phyloP scores from a whole-genome alignment of 35 echinoderm and acorn worm genomes.

The Eucidaris tribuloides region DNA sequence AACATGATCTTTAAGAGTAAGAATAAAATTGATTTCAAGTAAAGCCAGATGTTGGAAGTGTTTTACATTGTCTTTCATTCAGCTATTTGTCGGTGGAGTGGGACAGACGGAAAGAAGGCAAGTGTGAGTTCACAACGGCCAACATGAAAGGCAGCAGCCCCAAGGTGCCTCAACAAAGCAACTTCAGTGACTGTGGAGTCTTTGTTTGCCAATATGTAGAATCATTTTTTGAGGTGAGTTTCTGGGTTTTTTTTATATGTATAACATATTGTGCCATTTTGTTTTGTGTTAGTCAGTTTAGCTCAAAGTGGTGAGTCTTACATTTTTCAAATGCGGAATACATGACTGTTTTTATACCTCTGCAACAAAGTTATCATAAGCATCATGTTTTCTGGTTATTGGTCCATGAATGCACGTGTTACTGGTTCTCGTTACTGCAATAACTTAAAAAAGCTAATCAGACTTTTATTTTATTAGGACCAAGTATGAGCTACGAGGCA shows the following conservation, averaged over 20 bases:
- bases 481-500: too few relatives aligned
- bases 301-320: background rate
- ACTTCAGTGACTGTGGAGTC: slow-evolving; percentile 93
- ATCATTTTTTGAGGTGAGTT: slow-evolving; percentile 83
- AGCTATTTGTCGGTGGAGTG: slow-evolving; percentile 86
- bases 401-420: background rate
- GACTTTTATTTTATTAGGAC: too few relatives aligned
- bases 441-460: too few relatives aligned
- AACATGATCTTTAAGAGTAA: too few relatives aligned
- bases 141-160: slow-evolving; percentile 57
- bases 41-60: too few relatives aligned
- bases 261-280: background rate
- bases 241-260: background rate
- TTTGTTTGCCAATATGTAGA: slow-evolving; percentile 89
- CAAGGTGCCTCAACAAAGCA: slow-evolving; percentile 88
- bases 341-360: background rate
- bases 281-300: background rate
- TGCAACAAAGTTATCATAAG: background rate
- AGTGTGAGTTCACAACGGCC: slow-evolving; percentile 40
- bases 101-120: slow-evolving; percentile 47
- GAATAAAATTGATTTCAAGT: too few relatives aligned
- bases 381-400: too few relatives aligned
- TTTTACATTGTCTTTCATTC: background rate
- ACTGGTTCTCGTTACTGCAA: too few relatives aligned
- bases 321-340: background rate